phyloP scores from a whole-genome alignment of 37 sponge, comb jelly and placozoan genomes.

The Aplysina aerophoba region DNA sequence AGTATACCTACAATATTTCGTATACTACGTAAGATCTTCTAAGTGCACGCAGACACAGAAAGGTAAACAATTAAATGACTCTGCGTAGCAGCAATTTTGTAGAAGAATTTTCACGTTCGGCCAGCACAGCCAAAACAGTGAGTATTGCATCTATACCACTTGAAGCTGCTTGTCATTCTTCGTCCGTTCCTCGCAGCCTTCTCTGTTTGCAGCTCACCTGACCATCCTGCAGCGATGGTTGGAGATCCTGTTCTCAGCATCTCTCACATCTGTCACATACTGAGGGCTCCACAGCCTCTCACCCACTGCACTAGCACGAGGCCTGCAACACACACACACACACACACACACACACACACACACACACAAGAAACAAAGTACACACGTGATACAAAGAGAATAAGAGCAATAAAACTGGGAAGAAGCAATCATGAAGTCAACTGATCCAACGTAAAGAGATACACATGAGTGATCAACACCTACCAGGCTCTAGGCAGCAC shows the following conservation, averaged over 20 bases:
- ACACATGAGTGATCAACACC: neutral
- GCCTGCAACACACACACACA: slow-evolving; percentile 57
- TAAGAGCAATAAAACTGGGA: no score
- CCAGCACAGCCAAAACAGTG: no score
- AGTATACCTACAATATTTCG: no score
- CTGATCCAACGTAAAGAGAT: neutral
- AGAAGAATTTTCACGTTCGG: no score
- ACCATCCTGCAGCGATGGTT: slow-evolving; percentile 80
- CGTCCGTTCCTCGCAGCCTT: no score
- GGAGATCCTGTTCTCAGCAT: slow-evolving; percentile 65
- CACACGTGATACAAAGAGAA: neutral
- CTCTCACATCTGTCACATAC: slow-evolving; percentile 49
- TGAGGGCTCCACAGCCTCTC: slow-evolving; percentile 91
- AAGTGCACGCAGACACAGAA: no score
- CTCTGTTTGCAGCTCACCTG: slow-evolving; percentile 30
- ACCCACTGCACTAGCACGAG: slow-evolving; percentile 84
- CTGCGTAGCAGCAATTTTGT: no score
- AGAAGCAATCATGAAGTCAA: no score
- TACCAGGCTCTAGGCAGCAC: slow-evolving; percentile 40
- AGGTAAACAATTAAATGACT: no score
- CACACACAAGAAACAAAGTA: neutral
- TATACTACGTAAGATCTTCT: no score
- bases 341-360: slow-evolving; percentile 27
- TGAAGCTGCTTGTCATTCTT: no score
- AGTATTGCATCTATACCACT: no score